These are phyloP conservation scores for Arctia plantaginis DNA, from an alignment of 2,888 invertebrate genomes.

Conservation along the genomic window DNA sequence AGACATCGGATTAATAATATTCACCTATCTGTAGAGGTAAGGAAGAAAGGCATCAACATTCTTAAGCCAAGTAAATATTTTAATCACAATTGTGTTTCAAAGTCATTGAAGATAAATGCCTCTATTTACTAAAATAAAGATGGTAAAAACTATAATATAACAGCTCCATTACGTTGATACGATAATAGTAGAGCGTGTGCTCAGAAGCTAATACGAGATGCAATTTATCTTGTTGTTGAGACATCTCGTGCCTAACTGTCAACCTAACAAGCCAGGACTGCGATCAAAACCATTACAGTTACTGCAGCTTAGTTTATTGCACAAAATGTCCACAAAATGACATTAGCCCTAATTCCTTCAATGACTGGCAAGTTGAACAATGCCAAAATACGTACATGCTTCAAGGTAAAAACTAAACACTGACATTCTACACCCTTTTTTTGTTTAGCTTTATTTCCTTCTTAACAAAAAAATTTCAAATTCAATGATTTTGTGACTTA, in stretches of 20 bases:
- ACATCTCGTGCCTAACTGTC: constrained; percentile 24
- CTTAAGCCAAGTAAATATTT: background rate
- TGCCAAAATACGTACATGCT: background rate
- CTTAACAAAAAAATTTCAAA: background rate
- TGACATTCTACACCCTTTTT: background rate
- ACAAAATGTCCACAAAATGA: constrained; percentile 7
- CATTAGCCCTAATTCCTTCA: background rate
- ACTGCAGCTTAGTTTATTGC: constrained; percentile 8
- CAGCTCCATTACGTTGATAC: constrained; percentile 33
- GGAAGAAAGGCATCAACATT: background rate
- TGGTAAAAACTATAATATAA: constrained; percentile 41
- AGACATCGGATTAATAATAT: background rate
- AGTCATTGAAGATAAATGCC: background rate
- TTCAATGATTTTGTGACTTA: background rate
- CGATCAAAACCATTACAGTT: constrained; percentile 4
- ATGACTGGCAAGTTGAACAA: background rate
- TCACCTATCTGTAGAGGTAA: background rate
- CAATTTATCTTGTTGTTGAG: constrained; percentile 38
- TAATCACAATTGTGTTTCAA: background rate
- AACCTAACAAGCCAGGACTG: constrained; percentile 16
- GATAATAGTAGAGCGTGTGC: constrained; percentile 30
- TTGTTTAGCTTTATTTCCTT: background rate
- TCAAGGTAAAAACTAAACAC: background rate
- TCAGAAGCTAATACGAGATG: constrained; percentile 25
- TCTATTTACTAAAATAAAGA: constrained; percentile 29